A percentile compares a stretch with the other conserved stretches of the same genome.
These are phyloP conservation scores for honey bee (Apis mellifera) DNA, from an alignment of 1,140 invertebrate species.

Conservation along the genomic window DNA sequence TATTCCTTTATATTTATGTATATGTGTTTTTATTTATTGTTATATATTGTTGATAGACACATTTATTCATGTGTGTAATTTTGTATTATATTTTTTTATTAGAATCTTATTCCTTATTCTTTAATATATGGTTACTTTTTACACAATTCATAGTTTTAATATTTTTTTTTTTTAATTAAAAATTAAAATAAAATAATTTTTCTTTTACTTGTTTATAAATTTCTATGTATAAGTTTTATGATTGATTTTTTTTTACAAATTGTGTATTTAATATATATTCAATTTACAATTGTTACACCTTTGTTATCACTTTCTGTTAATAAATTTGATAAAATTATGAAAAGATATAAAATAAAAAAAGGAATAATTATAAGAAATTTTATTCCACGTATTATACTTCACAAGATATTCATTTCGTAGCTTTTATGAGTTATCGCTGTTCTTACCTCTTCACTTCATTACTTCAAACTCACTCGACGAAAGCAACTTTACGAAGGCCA, in stretches of 20 bases:
- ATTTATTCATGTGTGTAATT: background rate
- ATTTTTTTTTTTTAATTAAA: too few species aligned
- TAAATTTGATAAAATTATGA: too few species aligned
- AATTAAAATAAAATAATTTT: background rate
- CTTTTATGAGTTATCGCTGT: background rate
- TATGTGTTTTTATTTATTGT: background rate
- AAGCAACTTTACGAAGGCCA: background rate
- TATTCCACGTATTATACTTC: background rate
- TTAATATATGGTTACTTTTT: too few species aligned
- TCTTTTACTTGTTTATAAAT: too few species aligned
- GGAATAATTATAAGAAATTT: background rate
- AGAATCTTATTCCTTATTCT: too few species aligned
- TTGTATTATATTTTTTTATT: too few species aligned
- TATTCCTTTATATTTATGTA: background rate
- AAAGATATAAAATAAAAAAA: too few species aligned
- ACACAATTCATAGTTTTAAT: too few species aligned
- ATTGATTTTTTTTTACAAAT: background rate
- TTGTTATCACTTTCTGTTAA: background rate
- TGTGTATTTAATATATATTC: background rate
- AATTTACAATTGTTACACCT: background rate
- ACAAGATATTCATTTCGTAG: background rate
- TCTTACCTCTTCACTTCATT: background rate
- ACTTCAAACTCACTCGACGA: background rate
- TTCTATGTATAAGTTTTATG: background rate
- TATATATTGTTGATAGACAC: background rate